Evolutionary conservation across 1,140 invertebrate genomes (phyloP).

Genomic region (Platorchestia sp.): DNA sequence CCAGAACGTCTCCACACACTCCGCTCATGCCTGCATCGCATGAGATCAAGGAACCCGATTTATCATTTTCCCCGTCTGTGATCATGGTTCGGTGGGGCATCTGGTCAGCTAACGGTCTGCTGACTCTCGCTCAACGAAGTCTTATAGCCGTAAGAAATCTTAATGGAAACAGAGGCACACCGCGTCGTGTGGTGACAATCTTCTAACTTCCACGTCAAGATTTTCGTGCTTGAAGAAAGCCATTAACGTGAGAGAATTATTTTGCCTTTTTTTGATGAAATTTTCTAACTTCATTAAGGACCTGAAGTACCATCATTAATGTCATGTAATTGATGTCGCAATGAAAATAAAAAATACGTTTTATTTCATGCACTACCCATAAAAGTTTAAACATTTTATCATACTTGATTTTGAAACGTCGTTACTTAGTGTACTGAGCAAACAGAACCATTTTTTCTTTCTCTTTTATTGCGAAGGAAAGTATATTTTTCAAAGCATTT

Average conservation of each 20-base stretch:
- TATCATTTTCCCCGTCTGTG: neutral
- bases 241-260: neutral
- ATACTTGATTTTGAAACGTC: too few species aligned
- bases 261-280: neutral
- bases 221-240: neutral
- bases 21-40: neutral
- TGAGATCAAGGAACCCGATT: neutral
- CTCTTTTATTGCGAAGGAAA: too few species aligned
- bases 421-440: too few species aligned
- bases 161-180: conserved; percentile 12
- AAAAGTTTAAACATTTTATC: neutral
- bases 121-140: neutral
- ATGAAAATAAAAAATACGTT: neutral
- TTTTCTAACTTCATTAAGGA: neutral
- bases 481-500: too few species aligned
- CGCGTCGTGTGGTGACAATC: neutral
- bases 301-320: neutral
- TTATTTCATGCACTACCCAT: neutral
- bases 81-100: neutral
- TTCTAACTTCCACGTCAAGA: neutral
- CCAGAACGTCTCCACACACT: neutral
- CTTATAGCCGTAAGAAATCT: conserved; percentile 5
- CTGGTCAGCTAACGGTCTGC: conserved; percentile 13
- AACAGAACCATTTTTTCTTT: neutral
- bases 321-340: too few species aligned